Evolutionary conservation across 2,113 vertebrate species (phyloP), one percentile per base, ranked within the genome.

Genomic region (Sardina pilchardus): DNA sequence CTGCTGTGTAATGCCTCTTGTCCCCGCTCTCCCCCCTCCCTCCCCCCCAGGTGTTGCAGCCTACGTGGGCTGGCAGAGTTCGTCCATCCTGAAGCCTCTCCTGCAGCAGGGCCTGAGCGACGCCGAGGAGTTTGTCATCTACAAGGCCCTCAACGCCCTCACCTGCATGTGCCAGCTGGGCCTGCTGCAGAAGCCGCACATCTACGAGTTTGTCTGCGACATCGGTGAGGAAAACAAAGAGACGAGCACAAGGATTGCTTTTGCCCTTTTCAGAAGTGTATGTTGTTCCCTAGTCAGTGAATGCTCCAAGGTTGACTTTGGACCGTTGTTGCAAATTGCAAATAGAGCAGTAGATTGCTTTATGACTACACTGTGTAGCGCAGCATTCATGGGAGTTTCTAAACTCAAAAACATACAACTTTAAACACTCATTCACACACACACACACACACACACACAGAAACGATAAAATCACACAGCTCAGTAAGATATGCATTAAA

Each of bases 41-140:
- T n/a, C n/a, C 17, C 7, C 30, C 36, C 21, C 3, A 99, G 98
- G 98, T 67, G 98, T 99, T 88, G 98, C 98, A 30, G 98, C 98
- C 83, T 99, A 99, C 0, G 98, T 99, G 86, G 98, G 98, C 87
- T 99, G 98, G 98, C 98, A 99, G 82, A 99, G 98, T 87, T 99
- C 98, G 0, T 97, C 97, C 36, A 99, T 99, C 92, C 92, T 99
- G 89, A 99, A 99, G 90, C 98, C 98, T 6, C 94, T 99, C 44
- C 96, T 99, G 63, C 98, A 99, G 87, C 98, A 99, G 93, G 98
- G 98, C 1, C 96, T 99, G 83, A 99, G 97, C 44, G 98, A 99
- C 92, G 97, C 96, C 0, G 98, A 99, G 93, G 98, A 99, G 94
- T 99, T 99, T 85, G 98, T 99, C 84, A 98, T 99, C 91, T 98